phyloP scores from a whole-genome alignment of 1,140 invertebrate genomes.

The Sycophaga agraensis region DNA sequence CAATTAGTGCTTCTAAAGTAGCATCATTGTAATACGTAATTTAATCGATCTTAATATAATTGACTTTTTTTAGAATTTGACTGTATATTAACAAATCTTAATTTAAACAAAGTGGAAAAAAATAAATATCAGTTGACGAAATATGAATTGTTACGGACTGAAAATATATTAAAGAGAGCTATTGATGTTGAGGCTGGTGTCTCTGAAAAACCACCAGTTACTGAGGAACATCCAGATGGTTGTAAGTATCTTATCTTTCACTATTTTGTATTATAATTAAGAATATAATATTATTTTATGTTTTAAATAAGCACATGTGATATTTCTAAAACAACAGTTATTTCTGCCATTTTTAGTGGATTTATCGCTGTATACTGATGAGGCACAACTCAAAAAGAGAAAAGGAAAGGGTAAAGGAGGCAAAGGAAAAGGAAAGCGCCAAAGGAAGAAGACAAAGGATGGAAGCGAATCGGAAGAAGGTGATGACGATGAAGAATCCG shows the following conservation, averaged over 20 bases:
- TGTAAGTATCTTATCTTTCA: constrained; percentile 63
- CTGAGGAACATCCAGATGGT: constrained; percentile 84
- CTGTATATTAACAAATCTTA: constrained; percentile 84
- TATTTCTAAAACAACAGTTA: neutral
- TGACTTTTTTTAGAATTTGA: constrained; percentile 73
- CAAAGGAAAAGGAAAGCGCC: constrained; percentile 36
- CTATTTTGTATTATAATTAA: too few relatives aligned
- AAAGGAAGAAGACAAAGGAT: constrained; percentile 44
- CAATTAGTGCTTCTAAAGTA: neutral
- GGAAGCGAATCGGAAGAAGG: constrained; percentile 36
- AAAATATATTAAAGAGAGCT: constrained; percentile 82
- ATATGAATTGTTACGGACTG: constrained; percentile 73
- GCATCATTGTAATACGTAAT: too few relatives aligned
- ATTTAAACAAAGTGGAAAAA: constrained; percentile 73
- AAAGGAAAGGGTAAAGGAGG: constrained; percentile 34
- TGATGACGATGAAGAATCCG: constrained; percentile 31
- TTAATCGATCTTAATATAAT: constrained; percentile 1
- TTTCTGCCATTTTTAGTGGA: constrained; percentile 63
- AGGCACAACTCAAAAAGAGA: constrained; percentile 74
- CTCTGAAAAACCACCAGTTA: constrained; percentile 65
- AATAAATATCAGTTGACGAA: constrained; percentile 71
- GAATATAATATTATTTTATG: too few relatives aligned
- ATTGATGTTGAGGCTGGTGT: constrained; percentile 78
- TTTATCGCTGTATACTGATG: constrained; percentile 75
- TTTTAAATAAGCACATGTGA: neutral